Evolutionary conservation across 2,797 vertebrate genomes (phyloP).

Genomic region (Chaetophractus vellerosus): DNA sequence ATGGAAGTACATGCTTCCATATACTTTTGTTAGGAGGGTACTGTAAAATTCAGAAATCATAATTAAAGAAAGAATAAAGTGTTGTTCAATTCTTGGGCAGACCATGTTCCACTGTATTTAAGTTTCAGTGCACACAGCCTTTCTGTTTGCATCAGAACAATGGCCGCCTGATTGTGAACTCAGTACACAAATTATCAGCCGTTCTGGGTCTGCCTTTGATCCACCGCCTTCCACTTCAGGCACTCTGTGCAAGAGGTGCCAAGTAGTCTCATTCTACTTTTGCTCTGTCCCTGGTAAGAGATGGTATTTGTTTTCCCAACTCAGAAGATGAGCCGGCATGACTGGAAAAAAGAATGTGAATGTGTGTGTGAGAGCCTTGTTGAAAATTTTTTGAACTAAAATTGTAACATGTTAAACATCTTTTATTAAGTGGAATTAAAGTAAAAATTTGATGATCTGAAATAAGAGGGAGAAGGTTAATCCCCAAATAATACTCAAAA

Average conservation of each 20-base stretch:
- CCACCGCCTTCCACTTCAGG: constrained; percentile 59
- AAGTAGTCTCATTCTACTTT: constrained; percentile 75
- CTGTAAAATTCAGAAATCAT: constrained; percentile 14
- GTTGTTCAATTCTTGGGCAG: neutral
- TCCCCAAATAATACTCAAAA: neutral
- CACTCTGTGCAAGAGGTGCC: neutral
- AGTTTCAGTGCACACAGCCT: neutral
- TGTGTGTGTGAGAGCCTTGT: neutral
- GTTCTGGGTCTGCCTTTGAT: constrained; percentile 47
- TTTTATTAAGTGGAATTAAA: constrained; percentile 24
- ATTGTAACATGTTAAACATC: neutral
- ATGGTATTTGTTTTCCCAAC: constrained; percentile 71
- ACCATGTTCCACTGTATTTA: neutral
- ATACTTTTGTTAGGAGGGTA: neutral
- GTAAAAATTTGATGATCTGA: constrained; percentile 62
- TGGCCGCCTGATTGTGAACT: constrained; percentile 55
- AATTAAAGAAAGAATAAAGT: constrained; percentile 34
- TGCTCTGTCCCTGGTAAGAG: constrained; percentile 58
- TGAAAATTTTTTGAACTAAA: constrained; percentile 30
- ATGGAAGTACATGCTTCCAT: neutral
- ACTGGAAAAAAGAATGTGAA: neutral
- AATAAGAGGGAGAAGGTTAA: neutral
- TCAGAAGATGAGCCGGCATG: constrained; percentile 64
- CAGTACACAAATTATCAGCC: constrained; percentile 64
- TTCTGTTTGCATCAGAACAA: constrained; percentile 61